A percentile compares a stretch with the other conserved stretches of the same genome.
Evolutionary conservation across 2,888 invertebrate genomes (phyloP).

Genomic region (Trachelus tabidus): DNA sequence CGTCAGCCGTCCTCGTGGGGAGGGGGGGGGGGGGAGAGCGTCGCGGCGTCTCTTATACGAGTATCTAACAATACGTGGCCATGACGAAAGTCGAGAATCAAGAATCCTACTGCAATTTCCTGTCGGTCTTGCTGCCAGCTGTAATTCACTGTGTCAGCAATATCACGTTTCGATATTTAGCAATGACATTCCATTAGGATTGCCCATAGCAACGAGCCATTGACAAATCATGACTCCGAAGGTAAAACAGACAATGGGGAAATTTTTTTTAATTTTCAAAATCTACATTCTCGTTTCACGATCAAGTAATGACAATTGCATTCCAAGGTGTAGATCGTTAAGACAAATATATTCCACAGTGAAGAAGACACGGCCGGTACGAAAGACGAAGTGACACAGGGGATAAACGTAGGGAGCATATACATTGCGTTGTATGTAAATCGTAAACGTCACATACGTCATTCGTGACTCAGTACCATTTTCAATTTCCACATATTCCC

Average conservation of each 20-base stretch:
- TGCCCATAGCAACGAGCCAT: neutral
- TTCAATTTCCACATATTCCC: neutral
- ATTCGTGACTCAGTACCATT: neutral
- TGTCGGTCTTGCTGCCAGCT: neutral
- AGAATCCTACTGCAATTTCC: neutral
- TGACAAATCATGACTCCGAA: neutral
- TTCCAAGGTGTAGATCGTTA: too few species aligned
- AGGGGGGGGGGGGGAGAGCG: neutral
- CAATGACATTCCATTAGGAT: neutral
- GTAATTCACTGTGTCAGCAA: neutral
- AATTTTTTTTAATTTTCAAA: too few species aligned
- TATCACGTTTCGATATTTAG: neutral
- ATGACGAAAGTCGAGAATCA: neutral
- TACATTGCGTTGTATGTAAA: neutral
- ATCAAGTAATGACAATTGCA: neutral
- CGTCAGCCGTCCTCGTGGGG: neutral
- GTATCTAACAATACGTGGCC: neutral
- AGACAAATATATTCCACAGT: too few species aligned
- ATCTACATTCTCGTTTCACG: neutral
- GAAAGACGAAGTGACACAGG: neutral
- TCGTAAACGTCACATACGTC: neutral
- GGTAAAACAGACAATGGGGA: neutral
- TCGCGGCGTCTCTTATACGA: neutral
- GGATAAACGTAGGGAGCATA: neutral
- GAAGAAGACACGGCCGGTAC: neutral